phyloP scores from a whole-genome alignment of 2,797 vertebrate species.

The Harpagifer antarcticus region DNA sequence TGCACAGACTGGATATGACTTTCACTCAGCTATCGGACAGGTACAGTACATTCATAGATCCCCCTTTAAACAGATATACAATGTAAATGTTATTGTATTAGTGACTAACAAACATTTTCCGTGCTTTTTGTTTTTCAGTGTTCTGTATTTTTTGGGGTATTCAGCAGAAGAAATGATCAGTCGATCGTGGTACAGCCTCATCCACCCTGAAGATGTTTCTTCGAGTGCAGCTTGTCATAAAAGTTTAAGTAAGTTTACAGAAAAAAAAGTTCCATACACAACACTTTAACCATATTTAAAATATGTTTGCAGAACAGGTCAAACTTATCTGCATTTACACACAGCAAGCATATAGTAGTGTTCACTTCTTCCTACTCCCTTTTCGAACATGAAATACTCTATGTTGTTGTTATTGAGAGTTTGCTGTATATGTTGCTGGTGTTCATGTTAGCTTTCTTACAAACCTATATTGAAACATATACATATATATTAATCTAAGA shows the following conservation, averaged over 20 bases:
- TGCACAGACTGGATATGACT: conserved; percentile 86
- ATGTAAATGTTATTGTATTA: fast-evolving
- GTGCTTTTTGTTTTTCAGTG: conserved; percentile 68
- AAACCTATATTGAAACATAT: no score
- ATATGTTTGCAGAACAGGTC: background rate
- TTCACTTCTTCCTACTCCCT: no score
- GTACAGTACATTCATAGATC: conserved; percentile 76
- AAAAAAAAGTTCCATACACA: background rate
- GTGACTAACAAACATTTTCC: conserved; percentile 3
- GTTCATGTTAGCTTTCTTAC: no score
- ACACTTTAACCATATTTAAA: background rate
- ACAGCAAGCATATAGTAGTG: no score
- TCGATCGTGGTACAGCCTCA: conserved; percentile 89
- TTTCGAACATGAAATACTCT: no score
- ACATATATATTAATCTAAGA: background rate
- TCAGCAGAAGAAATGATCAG: conserved; percentile 80
- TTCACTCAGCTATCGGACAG: conserved; percentile 80
- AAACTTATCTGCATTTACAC: no score
- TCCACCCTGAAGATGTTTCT: conserved; percentile 88
- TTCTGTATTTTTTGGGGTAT: conserved; percentile 85
- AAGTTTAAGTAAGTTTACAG: conserved; percentile 83
- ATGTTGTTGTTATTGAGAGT: no score
- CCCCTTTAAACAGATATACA: background rate
- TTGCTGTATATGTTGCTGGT: no score
- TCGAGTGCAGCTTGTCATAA: conserved; percentile 79